Evolutionary conservation across 2,113 vertebrate genomes (phyloP), one percentile per base, ranked within the genome.

Genomic region (Chlorodrepanis virens): DNA sequence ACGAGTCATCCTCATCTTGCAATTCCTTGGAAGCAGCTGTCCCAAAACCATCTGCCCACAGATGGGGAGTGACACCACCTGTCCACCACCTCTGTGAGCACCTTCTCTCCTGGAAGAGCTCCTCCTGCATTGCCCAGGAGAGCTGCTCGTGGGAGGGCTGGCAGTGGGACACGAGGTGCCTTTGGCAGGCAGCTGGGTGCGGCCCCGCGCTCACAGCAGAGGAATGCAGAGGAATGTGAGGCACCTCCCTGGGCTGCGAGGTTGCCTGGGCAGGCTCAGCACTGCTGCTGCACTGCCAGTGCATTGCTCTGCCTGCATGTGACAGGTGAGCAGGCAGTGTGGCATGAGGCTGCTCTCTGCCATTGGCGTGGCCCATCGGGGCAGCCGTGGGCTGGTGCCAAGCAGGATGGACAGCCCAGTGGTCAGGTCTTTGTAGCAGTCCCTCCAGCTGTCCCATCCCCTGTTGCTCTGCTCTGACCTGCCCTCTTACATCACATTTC

Each of bases 331-430:
- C 65, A 49, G 82, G 49, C 3, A 0, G 14, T 2, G 49, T 33
- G 95, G 75, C 70, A 61, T 27, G 61, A 23, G 45, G 54, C 45
- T 71, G 67, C 47, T 63, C 47, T 14, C 23, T 16, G 29, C n/a
- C 59, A 23, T 1, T 5, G 28, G 10, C n/a, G 47, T 7, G 33
- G 35, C 60, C 37, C 5, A 0, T 8, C 1, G 0, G 54, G 61
- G 71, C 39, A 59, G 21, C 0, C 1, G 12, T 5, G 45, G 8
- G 68, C 68, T 74, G 37, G 17, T 69, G 53, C 23, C 27, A 28
- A 24, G 64, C 63, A 35, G 9, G 59, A 21, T n/a, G 57, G 37
- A 42, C 10, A 42, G 56, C 24, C 24, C 75, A 2, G 2, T 10
- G 39, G 44, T 76, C 22, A 22, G 35, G 27, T 39, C 54, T 56